Base-by-base conservation (phyloP, 2,888 invertebrate species). In the Drosophila phalerata region DNA sequence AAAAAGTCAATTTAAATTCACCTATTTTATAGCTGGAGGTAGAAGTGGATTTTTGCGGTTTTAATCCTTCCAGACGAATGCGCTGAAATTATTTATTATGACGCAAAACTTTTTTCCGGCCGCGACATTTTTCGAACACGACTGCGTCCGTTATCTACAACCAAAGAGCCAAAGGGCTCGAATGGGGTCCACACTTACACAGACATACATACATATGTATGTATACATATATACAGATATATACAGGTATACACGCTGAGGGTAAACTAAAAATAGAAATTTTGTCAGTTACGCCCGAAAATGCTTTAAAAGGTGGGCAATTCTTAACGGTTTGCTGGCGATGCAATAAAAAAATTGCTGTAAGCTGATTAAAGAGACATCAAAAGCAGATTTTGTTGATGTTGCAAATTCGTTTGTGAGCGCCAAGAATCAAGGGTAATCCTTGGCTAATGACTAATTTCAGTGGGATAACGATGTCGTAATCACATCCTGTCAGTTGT, bases 1-100 rank as follows among this genome's bases (percentile, higher is more conserved):
- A 28, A 28, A 28, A 34, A 57, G 28, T 30, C 15, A 28, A 15
- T 47, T 56, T 60, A 48, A 70, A 52, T 43, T 13, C 13, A 37
- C 43, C 66, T 66, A 56, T 52, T 55, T 34, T 38, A 47, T 30
- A 43, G n/a, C 32, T 45, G 5, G 19, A n/a, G 25, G 19, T 66
- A 40, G 56, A 74, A 52, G 58, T 68, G 43, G 67, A 32, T 38
- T 38, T 30, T 60, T 79, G 60, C 47, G 65, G 68, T 45, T 66
- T 88, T 56, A 89, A 90, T 90, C 90, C 89, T 89, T 89, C 86
- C 90, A 87, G 85, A 87, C 87, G 89, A 85, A 85, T 85, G 89
- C 85, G 77, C 52, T 73, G 82, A 87, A 85, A 85, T 85, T 84
- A 85, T 85, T 85, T 85, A 85, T 85, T 85, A 85, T 88, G 87